Evolutionary conservation across 1,140 invertebrate species (phyloP), one percentile per base, ranked within the genome.

Genomic region (Dendroctonus ponderosae): DNA sequence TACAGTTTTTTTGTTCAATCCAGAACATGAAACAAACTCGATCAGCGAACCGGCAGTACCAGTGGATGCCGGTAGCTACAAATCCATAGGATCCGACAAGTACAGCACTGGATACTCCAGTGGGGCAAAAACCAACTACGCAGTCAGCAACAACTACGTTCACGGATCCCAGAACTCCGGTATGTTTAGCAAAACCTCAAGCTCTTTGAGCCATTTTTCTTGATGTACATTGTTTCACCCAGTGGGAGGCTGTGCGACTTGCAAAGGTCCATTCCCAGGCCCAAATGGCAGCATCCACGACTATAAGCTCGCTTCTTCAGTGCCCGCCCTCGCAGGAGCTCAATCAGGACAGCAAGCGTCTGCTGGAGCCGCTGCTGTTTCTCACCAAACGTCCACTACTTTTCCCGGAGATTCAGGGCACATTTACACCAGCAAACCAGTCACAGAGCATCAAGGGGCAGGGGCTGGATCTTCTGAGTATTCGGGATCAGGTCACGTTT

Each of bases 241-340:
- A 26, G 26, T 59, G 39, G 56, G 61, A 8, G 62, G 60, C 8
- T 68, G 66, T 26, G 43, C 51, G 12, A 43, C 52, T 56, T 72
- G 68, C 54, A 70, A 71, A 69, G 71, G 71, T 38, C 71, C 64
- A 41, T 74, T 72, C 49, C 72, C 72, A 12, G 72, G 72, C 41
- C 72, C 72, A 7, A 72, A 63, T 15, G 71, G 71, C 37, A 74
- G 71, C 46, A 74, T 74, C 53, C 59, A 69, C 41, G 69, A 68
- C n/a, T 69, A 51, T n/a, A 71, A 71, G 61, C 68, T 71, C 6
- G 68, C 64, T 14, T 53, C 63, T 39, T 26, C 64, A 8, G 44
- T 51, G 37, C 42, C 46, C 7, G 51, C 62, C 8, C 15, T 15
- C 12, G 1, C 11, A 7, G 50, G 9, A 11, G 8, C 12, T 53